Evolutionary conservation across 1,140 invertebrate species (phyloP).

Genomic region (Maniola jurtina): DNA sequence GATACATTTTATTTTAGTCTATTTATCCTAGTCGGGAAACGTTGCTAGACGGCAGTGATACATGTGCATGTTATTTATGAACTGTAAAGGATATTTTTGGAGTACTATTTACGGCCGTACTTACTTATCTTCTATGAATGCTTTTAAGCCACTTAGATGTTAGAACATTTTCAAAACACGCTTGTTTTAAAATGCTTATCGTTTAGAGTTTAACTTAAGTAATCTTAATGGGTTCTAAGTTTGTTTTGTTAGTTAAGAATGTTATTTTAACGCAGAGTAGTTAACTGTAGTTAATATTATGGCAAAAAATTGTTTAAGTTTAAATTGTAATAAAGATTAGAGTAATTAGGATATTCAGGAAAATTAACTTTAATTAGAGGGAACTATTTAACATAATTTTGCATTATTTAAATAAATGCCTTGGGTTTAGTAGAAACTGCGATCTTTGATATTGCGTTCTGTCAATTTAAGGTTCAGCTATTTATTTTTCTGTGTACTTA

Average conservation of each 20-base stretch:
- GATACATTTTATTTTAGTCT: slow-evolving; percentile 15
- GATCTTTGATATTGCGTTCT: too few relatives aligned
- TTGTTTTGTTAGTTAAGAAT: slow-evolving; percentile 8
- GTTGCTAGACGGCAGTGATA: slow-evolving; percentile 25
- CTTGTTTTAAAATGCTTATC: slow-evolving; percentile 7
- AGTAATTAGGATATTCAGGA: too few relatives aligned
- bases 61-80: slow-evolving; percentile 30
- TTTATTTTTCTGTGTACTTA: too few relatives aligned
- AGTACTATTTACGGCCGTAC: slow-evolving; percentile 36
- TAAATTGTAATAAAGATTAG: too few relatives aligned
- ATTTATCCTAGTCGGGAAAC: slow-evolving; percentile 15
- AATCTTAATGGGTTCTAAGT: background rate
- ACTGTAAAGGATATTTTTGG: slow-evolving; percentile 33
- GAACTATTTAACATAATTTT: too few relatives aligned
- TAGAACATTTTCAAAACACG: slow-evolving; percentile 35
- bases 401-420: too few relatives aligned
- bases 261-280: too few relatives aligned
- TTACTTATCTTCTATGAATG: slow-evolving; percentile 35
- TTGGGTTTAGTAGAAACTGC: too few relatives aligned
- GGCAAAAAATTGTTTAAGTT: too few relatives aligned
- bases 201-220: slow-evolving; percentile 2
- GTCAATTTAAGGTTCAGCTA: too few relatives aligned
- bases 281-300: too few relatives aligned
- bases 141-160: slow-evolving; percentile 35
- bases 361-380: too few relatives aligned